phyloP scores from a whole-genome alignment of 2,113 vertebrate species.

The Circaetus cinerascens region DNA sequence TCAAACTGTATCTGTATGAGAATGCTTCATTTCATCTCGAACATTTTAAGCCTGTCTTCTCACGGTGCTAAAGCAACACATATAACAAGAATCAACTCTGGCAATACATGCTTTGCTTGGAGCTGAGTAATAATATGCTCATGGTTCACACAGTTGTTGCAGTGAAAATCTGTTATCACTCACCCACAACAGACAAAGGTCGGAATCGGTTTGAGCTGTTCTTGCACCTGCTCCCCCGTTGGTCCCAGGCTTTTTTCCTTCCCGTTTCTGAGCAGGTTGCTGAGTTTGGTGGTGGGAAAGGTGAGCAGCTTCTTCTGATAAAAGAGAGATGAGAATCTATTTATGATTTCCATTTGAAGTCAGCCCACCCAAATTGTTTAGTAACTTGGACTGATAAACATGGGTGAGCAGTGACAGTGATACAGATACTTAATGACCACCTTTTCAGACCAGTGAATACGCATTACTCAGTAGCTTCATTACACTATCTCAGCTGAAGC shows the following conservation, averaged over 20 bases:
- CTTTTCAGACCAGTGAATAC: neutral
- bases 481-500: neutral
- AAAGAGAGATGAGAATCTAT: neutral
- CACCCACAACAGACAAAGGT: neutral
- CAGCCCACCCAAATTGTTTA: neutral
- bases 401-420: neutral
- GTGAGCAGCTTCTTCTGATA: neutral
- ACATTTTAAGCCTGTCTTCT: neutral
- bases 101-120: neutral
- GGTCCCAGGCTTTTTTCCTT: neutral
- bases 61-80: neutral
- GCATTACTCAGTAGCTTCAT: neutral
- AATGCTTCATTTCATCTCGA: neutral
- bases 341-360: neutral
- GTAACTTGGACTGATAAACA: neutral
- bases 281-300: neutral
- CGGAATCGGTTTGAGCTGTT: neutral
- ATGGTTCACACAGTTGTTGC: neutral
- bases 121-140: neutral
- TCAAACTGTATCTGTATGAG: neutral
- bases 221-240: rapidly evolving
- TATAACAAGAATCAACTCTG: neutral
- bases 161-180: neutral
- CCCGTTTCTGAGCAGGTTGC: neutral
- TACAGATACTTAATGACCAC: rapidly evolving